These are phyloP conservation scores for Aleadryas rufinucha DNA, from an alignment of 2,113 vertebrate genomes.

Conservation along the genomic window DNA sequence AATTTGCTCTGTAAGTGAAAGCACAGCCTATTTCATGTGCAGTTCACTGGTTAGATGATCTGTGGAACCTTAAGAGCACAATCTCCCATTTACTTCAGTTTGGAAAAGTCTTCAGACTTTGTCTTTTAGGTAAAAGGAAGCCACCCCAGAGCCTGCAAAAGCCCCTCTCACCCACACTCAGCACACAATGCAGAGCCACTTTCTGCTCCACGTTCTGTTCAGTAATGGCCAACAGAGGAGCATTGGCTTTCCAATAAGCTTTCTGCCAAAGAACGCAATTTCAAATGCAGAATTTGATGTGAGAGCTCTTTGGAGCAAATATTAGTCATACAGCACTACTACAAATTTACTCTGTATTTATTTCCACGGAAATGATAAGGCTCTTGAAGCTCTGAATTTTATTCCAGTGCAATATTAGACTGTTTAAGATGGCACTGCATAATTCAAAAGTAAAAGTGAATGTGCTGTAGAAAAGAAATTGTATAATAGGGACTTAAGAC, in stretches of 20 bases:
- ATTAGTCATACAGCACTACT: not conserved
- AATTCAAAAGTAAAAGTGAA: conserved; percentile 64
- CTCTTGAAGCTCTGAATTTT: conserved; percentile 19
- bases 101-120: conserved; percentile 3
- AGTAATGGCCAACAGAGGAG: not conserved
- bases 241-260: not conserved
- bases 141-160: not conserved
- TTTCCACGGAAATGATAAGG: conserved; percentile 9
- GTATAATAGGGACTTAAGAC: conserved; percentile 51
- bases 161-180: not conserved
- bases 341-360: conserved; percentile 9
- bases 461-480: conserved; percentile 24
- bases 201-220: not conserved
- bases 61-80: not conserved
- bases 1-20: conserved; percentile 20
- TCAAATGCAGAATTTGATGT: not conserved
- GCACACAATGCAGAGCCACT: not conserved
- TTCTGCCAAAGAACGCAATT: not conserved
- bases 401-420: conserved; percentile 50
- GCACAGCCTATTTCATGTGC: not conserved
- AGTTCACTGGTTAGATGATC: not conserved
- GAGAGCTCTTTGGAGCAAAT: not conserved
- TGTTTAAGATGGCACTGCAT: conserved; percentile 43
- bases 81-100: not conserved
- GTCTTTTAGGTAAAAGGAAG: not conserved